These are phyloP conservation scores for Stercorarius parasiticus DNA, from an alignment of 2,113 vertebrate genomes.

Conservation along the genomic window DNA sequence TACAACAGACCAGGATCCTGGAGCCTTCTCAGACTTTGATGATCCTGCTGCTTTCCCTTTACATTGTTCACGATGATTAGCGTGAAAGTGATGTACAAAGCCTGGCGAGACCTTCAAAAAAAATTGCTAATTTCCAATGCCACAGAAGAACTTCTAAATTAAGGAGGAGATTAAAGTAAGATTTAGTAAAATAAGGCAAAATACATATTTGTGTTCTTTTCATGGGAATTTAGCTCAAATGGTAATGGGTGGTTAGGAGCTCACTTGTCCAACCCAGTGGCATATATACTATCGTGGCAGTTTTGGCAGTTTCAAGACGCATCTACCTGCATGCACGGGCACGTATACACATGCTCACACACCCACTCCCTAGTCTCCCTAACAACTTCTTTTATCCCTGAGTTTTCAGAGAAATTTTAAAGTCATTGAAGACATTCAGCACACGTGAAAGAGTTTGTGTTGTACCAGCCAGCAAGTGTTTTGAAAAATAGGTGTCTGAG, in stretches of 20 bases:
- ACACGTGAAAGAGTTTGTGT: background rate
- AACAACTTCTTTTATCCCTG: too few species aligned
- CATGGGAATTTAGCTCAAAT: background rate
- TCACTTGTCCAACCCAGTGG: background rate
- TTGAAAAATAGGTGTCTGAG: background rate
- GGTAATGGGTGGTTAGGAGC: background rate
- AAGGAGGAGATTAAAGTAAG: background rate
- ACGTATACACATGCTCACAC: background rate
- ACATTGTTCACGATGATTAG: background rate
- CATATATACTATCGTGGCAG: rapidly evolving
- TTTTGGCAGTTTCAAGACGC: background rate
- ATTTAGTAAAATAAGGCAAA: background rate
- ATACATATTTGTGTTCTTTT: background rate
- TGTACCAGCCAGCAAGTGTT: background rate
- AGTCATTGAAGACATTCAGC: background rate
- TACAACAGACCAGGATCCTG: background rate
- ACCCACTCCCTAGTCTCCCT: background rate
- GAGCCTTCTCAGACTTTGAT: background rate
- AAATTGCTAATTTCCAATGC: background rate
- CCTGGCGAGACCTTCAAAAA: background rate
- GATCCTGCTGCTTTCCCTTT: background rate
- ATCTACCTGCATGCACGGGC: too few species aligned
- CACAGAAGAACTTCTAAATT: background rate
- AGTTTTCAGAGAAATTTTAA: background rate
- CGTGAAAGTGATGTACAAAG: background rate